A percentile compares a stretch with the other conserved stretches of the same genome.
Conservation (phyloP, 2,797 vertebrate species). For the Melanotaenia pygmaea region DNA sequence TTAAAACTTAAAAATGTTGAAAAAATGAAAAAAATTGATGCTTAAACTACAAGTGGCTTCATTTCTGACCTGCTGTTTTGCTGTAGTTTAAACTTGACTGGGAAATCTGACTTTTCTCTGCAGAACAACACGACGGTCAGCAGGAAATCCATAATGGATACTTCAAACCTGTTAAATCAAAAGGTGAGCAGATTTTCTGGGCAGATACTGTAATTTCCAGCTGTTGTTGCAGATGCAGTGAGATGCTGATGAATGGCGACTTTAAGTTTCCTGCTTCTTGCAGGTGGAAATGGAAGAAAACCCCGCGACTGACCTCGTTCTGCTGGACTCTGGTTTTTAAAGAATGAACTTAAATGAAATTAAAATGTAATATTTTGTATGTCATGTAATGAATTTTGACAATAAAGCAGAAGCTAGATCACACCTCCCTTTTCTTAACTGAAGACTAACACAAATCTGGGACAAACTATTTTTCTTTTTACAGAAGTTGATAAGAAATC, state of each 20-base stretch:
- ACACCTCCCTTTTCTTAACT: no score
- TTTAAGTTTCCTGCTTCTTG: conserved; percentile 9
- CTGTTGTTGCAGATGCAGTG: no score
- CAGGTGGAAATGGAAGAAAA: conserved; percentile 59
- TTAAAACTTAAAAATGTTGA: no score
- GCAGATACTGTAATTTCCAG: no score
- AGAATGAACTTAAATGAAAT: background rate
- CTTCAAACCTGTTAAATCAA: conserved; percentile 40
- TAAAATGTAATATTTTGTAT: background rate
- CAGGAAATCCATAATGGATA: conserved; percentile 19
- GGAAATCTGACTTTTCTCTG: background rate
- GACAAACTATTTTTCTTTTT: no score
- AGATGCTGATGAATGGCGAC: no score
- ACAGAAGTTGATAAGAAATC: no score
- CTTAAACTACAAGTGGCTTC: no score
- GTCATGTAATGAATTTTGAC: background rate
- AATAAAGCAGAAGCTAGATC: background rate
- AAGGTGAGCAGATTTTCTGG: conserved; percentile 34
- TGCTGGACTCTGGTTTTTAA: conserved; percentile 24
- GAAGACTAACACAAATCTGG: no score
- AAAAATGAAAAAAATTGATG: no score
- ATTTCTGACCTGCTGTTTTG: no score
- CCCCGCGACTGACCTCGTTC: conserved; percentile 13
- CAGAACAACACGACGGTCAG: conserved; percentile 31
- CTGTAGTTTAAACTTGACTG: no score